Percentiles rank a stretch among this genome's conserved stretches.
Conservation (phyloP, 2,113 vertebrate species). For the Manacus vitellinus region DNA sequence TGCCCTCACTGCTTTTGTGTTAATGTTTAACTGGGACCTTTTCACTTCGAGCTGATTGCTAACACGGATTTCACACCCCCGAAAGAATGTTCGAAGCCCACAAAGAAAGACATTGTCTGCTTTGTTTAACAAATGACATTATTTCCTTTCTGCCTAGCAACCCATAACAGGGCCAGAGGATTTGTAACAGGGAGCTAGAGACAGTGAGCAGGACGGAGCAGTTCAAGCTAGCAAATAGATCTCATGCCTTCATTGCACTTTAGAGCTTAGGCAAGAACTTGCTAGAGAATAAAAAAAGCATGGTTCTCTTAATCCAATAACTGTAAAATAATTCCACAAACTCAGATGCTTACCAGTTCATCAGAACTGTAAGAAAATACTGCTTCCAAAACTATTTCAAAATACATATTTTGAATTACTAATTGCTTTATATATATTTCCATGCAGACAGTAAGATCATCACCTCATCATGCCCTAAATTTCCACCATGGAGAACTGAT, state of each 20-base stretch:
- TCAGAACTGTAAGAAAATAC: not conserved
- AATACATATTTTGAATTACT: not conserved
- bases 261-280: not conserved
- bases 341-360: not conserved
- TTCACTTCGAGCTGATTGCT: constrained; percentile 24
- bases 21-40: constrained; percentile 12
- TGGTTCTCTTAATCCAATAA: not conserved
- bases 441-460: not conserved
- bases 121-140: constrained; percentile 55
- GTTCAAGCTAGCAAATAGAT: not conserved
- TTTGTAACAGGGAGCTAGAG: not conserved
- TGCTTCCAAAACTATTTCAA: not conserved
- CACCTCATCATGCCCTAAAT: not conserved
- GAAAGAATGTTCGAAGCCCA: not conserved
- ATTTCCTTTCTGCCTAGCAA: constrained; percentile 48
- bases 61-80: constrained; percentile 31
- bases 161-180: not conserved
- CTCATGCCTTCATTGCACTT: not conserved
- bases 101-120: constrained; percentile 35
- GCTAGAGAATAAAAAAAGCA: not conserved
- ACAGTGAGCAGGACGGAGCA: not conserved
- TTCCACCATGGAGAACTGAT: not conserved
- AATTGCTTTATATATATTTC: not conserved
- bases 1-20: not conserved
- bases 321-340: not conserved